Evolutionary conservation across 2,888 invertebrate species (phyloP).

Genomic region (Nomada ferruginata): DNA sequence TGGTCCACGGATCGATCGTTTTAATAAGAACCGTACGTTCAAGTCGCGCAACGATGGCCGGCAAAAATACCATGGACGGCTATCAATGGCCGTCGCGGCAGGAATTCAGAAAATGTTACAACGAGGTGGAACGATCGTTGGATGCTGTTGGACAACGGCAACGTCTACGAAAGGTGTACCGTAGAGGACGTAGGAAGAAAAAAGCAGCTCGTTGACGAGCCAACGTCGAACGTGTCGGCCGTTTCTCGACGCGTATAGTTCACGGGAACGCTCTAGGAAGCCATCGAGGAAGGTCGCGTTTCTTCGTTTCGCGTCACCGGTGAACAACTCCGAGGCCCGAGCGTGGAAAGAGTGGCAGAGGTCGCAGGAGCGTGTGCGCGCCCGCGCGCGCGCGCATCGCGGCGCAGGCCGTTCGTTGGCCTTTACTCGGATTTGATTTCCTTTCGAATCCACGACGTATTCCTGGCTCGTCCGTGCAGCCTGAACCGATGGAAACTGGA

Average conservation of each 20-base stretch:
- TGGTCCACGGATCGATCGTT: slow-evolving; percentile 11
- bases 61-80: slow-evolving; percentile 15
- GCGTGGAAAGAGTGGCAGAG: slow-evolving; percentile 2
- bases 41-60: not conserved
- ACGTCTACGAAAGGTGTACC: slow-evolving; percentile 32
- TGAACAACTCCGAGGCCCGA: not conserved
- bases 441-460: slow-evolving; percentile 71
- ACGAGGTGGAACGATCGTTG: not conserved
- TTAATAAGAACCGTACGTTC: not conserved
- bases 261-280: slow-evolving; percentile 52
- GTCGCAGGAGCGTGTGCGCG: slow-evolving; percentile 3
- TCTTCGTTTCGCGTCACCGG: slow-evolving; percentile 27
- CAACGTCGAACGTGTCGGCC: slow-evolving; percentile 25
- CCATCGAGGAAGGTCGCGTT: slow-evolving; percentile 43
- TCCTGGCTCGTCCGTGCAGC: slow-evolving; percentile 67
- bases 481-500: slow-evolving; percentile 75
- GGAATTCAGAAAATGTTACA: slow-evolving; percentile 34
- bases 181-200: slow-evolving; percentile 36
- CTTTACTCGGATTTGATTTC: slow-evolving; percentile 75
- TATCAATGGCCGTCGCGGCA: slow-evolving; percentile 4
- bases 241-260: slow-evolving; percentile 14
- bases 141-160: not conserved
- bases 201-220: slow-evolving; percentile 47
- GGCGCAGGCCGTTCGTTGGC: slow-evolving; percentile 70
- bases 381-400: slow-evolving; percentile 1